Conservation (phyloP, 2,113 vertebrate genomes). For the Cynocephalus volans region DNA sequence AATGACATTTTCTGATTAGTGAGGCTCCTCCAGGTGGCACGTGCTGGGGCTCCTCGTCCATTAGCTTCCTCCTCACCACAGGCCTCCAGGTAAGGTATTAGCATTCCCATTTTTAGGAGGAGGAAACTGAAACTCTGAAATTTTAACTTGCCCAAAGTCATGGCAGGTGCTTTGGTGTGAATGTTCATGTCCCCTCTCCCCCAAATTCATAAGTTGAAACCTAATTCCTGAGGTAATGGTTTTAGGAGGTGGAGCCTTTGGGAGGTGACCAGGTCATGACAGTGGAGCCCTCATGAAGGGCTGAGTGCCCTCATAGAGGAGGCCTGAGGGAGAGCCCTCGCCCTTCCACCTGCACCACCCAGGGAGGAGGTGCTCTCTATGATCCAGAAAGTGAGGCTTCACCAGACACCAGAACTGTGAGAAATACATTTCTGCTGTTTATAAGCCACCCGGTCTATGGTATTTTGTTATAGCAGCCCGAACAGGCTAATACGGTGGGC, state of each 20-base stretch:
- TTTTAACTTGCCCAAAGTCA: not conserved
- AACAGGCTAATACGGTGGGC: not conserved
- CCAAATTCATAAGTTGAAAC: not conserved
- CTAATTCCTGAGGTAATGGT: not conserved
- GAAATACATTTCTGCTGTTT: not conserved
- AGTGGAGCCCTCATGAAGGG: not conserved
- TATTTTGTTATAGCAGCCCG: not conserved
- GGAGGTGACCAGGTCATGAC: not conserved
- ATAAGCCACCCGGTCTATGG: not conserved
- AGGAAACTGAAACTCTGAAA: not conserved
- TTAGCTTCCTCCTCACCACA: not conserved
- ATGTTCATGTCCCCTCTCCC: not conserved
- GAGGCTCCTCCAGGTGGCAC: not conserved
- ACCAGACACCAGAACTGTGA: not conserved
- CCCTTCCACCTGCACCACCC: too few relatives aligned
- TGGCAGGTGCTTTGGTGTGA: not conserved
- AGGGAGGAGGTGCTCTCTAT: not conserved
- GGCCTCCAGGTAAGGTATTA: not conserved
- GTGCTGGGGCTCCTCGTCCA: not conserved
- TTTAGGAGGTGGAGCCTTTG: too few relatives aligned
- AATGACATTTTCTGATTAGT: not conserved
- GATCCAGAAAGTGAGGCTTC: not conserved
- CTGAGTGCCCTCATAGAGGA: not conserved
- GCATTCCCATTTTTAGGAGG: not conserved
- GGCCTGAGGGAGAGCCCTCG: not conserved